Base-by-base conservation (phyloP, 2,797 vertebrate genomes). In the Chrysocyon brachyurus region DNA sequence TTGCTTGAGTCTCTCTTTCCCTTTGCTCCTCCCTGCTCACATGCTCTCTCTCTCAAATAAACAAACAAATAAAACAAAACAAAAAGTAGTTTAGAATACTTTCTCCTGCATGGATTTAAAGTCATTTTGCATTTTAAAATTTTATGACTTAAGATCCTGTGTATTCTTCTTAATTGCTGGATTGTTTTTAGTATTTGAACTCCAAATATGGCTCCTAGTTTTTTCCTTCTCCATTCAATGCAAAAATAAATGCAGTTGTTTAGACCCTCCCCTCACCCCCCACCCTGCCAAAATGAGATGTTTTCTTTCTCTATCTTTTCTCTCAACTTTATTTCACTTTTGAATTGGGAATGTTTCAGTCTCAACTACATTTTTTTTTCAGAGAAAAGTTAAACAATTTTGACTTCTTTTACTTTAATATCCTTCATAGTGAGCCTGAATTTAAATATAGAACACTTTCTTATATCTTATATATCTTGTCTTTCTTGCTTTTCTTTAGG, bases 181-280 rank as follows among this genome's bases (percentile, higher is more conserved):
- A 91, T 78, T 92, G 40, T 46, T 95, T 92, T 26, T 31, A 96
- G 26, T 56, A 75, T 84, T 94, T 96, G 5, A 96, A 73, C 26
- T 91, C 3, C 28, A 86, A 6, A 82, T 73, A n/a, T 92, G 36
- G 19, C 10, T 88, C 6, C 49, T 78, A 21, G 28, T 14, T 24
- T 68, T 56, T 28, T 21, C 10, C 56, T 15, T 17, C 49, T 66
- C 8, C 12, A 66, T 64, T 73, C 59, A 96, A 17, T 79, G 22
- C 6, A 90, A 96, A 94, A 90, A 70, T 70, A 91, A 81, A 52
- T 86, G 19, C 3, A 52, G 14, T 87, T 96, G 77, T 59, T 91
- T 61, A 81, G 11, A 79, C 17, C 56, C 5, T 6, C 56, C 56
- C 61, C 40, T 7, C 40, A 6, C 40, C 6, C 40, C 1, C 40